Conservation (phyloP, 2,113 vertebrate genomes). For the Columba livia region DNA sequence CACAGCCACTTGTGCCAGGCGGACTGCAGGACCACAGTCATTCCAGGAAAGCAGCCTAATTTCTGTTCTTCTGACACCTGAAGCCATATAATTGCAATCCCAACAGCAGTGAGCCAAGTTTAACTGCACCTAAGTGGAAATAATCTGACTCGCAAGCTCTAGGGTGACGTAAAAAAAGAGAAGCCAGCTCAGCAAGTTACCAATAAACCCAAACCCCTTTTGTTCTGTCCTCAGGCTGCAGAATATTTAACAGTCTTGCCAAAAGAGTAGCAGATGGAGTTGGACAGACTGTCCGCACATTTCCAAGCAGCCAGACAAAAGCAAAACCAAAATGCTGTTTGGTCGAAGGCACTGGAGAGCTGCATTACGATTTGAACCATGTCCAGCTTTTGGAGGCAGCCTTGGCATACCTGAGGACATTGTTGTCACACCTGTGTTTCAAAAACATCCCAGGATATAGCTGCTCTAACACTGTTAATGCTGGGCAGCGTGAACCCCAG, state of each 20-base stretch:
- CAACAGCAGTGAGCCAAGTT: background rate
- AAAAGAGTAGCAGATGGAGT: slow-evolving; percentile 38
- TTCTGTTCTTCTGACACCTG: background rate
- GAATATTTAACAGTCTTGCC: background rate
- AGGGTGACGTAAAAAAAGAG: background rate
- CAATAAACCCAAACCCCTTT: background rate
- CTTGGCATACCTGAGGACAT: background rate
- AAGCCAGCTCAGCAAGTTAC: background rate
- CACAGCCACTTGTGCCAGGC: background rate
- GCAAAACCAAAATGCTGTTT: background rate
- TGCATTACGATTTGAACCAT: background rate
- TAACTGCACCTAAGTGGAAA: background rate
- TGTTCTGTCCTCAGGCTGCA: background rate
- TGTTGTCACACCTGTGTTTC: background rate
- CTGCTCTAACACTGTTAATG: background rate
- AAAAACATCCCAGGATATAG: background rate
- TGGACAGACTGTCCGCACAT: background rate
- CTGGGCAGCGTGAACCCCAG: background rate
- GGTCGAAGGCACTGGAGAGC: background rate
- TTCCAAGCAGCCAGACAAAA: background rate
- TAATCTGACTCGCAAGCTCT: background rate
- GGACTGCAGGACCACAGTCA: background rate
- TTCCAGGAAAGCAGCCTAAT: background rate
- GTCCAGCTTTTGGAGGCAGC: background rate
- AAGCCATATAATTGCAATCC: background rate